Conservation (phyloP, 1,140 invertebrate species). For the Pogonomyrmex californicus region DNA sequence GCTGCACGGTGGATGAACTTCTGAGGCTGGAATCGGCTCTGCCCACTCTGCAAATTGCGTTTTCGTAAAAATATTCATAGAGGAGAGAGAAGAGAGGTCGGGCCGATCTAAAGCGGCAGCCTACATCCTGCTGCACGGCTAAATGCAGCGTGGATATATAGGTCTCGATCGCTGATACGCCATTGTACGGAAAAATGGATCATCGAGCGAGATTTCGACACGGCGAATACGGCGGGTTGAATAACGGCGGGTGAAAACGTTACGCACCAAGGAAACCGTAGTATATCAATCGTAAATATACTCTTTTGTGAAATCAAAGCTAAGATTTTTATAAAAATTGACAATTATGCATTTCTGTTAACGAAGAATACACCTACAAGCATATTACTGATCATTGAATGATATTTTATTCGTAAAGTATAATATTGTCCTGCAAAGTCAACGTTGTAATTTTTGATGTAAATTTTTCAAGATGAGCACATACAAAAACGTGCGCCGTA, state of each 20-base stretch:
- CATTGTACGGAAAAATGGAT: conserved; percentile 25
- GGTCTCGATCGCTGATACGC: conserved; percentile 47
- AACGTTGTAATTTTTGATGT: neutral
- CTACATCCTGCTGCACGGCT: conserved; percentile 65
- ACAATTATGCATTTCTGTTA: neutral
- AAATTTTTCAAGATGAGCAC: neutral
- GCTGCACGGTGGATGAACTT: conserved; percentile 77
- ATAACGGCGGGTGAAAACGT: conserved; percentile 1
- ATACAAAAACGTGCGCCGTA: neutral
- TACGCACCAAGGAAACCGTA: neutral
- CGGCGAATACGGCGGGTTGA: neutral
- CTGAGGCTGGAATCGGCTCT: conserved; percentile 76
- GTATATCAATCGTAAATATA: neutral
- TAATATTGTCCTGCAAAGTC: neutral
- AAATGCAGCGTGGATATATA: conserved; percentile 69
- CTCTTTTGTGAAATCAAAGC: neutral
- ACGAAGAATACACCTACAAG: neutral
- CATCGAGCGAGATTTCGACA: conserved; percentile 18
- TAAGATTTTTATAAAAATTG: neutral
- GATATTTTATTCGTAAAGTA: neutral
- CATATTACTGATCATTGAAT: neutral
- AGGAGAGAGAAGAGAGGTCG: conserved; percentile 73
- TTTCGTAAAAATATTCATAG: conserved; percentile 73
- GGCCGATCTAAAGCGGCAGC: conserved; percentile 73
- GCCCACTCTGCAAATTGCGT: conserved; percentile 77